Evolutionary conservation across 1,140 invertebrate genomes (phyloP).

Genomic region (Drosophila mauritiana): DNA sequence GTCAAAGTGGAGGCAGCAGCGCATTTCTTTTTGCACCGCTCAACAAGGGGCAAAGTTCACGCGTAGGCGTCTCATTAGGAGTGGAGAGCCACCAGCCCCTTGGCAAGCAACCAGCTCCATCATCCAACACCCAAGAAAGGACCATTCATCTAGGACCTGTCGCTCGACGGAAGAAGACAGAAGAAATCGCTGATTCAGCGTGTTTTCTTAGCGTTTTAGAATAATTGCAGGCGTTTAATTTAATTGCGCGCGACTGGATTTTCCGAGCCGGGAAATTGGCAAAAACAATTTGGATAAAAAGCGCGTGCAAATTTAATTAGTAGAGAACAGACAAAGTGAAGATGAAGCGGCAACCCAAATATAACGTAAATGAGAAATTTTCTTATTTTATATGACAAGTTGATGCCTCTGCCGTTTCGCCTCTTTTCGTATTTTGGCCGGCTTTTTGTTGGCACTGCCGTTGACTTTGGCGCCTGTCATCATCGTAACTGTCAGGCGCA

Average conservation of each 20-base stretch:
- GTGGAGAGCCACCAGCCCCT: neutral
- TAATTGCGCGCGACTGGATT: constrained; percentile 75
- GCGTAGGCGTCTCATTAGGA: constrained; percentile 60
- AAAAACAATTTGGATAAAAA: constrained; percentile 67
- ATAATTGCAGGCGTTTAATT: constrained; percentile 83
- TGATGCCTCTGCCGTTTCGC: constrained; percentile 21
- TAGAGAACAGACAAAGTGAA: constrained; percentile 63
- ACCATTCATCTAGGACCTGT: constrained; percentile 38
- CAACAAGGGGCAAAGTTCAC: constrained; percentile 11
- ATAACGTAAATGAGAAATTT: constrained; percentile 34
- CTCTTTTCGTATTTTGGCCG: neutral
- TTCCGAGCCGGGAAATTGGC: constrained; percentile 41
- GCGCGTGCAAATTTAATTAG: constrained; percentile 77
- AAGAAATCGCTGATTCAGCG: constrained; percentile 50
- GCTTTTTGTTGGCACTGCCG: constrained; percentile 12
- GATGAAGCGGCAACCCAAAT: constrained; percentile 35
- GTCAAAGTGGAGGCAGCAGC: constrained; percentile 68
- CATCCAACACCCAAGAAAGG: neutral
- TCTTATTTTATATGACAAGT: constrained; percentile 59
- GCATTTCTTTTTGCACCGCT: constrained; percentile 10
- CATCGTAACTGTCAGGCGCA: constrained; percentile 64
- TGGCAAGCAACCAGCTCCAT: no score
- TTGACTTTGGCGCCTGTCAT: constrained; percentile 58
- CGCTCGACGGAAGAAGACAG: neutral
- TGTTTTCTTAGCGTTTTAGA: constrained; percentile 73